These are phyloP conservation scores for Engystomops pustulosus DNA, from an alignment of 2,113 vertebrate species.

Conservation along the genomic window DNA sequence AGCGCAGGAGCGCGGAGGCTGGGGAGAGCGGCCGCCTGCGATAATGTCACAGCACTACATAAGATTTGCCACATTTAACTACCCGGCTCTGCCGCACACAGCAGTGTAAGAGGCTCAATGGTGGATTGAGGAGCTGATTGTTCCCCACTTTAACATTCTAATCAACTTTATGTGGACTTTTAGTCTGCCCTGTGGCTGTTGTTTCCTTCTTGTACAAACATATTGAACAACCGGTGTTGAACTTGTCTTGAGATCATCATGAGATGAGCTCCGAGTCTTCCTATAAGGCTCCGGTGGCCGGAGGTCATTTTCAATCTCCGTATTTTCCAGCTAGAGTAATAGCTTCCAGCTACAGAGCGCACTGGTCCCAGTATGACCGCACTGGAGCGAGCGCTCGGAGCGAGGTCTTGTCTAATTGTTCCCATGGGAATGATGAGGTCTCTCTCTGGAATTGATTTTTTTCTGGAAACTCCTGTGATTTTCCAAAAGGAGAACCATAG, in stretches of 20 bases:
- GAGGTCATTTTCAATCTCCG: not conserved
- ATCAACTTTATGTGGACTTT: too few species aligned
- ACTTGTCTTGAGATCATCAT: not conserved
- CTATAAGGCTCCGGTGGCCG: not conserved
- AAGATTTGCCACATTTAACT: too few species aligned
- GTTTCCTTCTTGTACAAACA: too few species aligned
- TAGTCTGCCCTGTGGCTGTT: too few species aligned
- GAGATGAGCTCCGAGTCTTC: not conserved
- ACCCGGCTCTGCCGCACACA: too few species aligned
- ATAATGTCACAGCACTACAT: too few species aligned
- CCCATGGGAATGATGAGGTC: not conserved
- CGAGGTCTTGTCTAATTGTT: not conserved
- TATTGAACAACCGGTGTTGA: too few species aligned
- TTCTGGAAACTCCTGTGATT: not conserved
- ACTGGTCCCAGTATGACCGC: not conserved
- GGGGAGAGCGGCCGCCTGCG: too few species aligned
- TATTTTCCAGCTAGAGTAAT: not conserved
- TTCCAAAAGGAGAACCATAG: not conserved
- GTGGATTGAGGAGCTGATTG: too few species aligned
- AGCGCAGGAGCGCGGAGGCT: too few species aligned
- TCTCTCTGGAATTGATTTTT: not conserved
- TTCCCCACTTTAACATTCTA: too few species aligned
- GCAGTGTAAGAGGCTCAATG: too few species aligned
- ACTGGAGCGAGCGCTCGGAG: not conserved
- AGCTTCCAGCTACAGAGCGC: not conserved